A percentile compares a stretch with the other conserved stretches of the same genome.
phyloP scores from a whole-genome alignment of 2,797 vertebrate genomes.

The Iguana delicatissima region DNA sequence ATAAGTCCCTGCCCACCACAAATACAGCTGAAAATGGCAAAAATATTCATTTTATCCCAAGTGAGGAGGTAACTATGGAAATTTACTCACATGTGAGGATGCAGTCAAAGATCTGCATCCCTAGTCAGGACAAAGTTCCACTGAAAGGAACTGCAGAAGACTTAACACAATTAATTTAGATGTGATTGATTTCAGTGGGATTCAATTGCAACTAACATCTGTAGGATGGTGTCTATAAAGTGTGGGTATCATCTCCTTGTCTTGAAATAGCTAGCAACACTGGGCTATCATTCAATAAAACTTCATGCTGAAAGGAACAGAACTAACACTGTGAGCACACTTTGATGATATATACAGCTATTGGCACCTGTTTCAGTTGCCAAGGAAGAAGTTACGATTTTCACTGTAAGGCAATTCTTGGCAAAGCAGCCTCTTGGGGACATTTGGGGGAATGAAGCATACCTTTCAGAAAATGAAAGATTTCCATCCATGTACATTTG shows the following conservation, averaged over 20 bases:
- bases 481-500: conserved; percentile 42
- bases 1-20: too few species aligned
- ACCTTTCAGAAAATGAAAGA: background rate
- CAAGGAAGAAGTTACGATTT: conserved; percentile 37
- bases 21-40: too few species aligned
- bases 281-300: background rate
- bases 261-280: background rate
- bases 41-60: too few species aligned
- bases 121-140: background rate
- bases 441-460: conserved; percentile 22
- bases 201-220: background rate
- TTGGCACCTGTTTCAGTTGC: conserved; percentile 43
- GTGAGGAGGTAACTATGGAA: too few species aligned
- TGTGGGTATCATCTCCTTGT: too few species aligned
- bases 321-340: conserved; percentile 19
- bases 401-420: conserved; percentile 52
- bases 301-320: background rate
- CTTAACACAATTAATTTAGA: background rate
- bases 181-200: background rate
- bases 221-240: background rate
- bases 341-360: conserved; percentile 34
- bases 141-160: background rate
- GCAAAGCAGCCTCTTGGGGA: conserved; percentile 36
- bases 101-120: background rate
- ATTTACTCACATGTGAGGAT: too few species aligned